Conservation (phyloP, 53 echinoderm and acorn worm genomes). For the Zoroaster sp. region DNA sequence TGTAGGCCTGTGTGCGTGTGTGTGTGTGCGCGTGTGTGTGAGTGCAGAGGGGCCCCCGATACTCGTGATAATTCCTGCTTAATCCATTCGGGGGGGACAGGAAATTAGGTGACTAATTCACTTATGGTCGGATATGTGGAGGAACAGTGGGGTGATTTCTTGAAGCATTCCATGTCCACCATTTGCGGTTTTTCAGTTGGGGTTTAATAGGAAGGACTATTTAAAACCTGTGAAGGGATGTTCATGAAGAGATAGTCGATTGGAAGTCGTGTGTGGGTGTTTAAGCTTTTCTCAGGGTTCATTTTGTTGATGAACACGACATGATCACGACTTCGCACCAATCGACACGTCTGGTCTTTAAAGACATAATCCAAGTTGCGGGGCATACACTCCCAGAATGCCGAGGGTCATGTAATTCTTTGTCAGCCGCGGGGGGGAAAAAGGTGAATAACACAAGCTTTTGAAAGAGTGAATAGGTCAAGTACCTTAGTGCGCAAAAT, state of each 20-base stretch:
- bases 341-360: too few species aligned
- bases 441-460: too few species aligned
- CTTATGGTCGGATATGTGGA: constrained; percentile 18
- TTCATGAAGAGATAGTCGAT: background rate
- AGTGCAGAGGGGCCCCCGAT: background rate
- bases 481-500: too few species aligned
- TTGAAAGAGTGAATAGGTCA: too few species aligned
- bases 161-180: background rate
- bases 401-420: too few species aligned
- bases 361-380: too few species aligned
- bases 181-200: background rate
- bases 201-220: background rate
- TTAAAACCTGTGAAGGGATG: constrained; percentile 3
- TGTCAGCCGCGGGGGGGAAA: too few species aligned
- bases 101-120: constrained; percentile 52
- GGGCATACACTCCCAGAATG: too few species aligned
- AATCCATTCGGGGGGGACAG: constrained; percentile 4
- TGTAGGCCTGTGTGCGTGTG: background rate
- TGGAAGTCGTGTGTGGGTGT: background rate
- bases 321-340: background rate
- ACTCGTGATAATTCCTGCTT: constrained; percentile 41
- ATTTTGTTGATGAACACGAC: background rate
- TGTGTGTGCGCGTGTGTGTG: background rate
- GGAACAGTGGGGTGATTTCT: constrained; percentile 18
- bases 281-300: background rate